Conservation (phyloP, 2,797 vertebrate genomes). For the Acrossocheilus fasciatus region DNA sequence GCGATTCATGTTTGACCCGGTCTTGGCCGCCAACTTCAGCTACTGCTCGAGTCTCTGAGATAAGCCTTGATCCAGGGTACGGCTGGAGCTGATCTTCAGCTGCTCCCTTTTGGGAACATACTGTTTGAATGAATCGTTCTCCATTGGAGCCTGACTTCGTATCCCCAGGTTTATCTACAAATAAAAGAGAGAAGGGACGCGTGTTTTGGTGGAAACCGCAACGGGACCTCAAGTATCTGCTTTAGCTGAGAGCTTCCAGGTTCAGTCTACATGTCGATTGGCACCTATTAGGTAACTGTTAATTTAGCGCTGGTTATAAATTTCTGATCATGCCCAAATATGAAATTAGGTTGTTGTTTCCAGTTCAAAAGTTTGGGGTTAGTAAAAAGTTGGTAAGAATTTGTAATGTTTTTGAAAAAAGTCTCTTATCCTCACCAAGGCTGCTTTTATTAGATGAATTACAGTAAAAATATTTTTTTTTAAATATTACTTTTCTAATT, state of each 20-base stretch:
- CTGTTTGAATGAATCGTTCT: conserved; percentile 34
- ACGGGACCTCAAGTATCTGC: background rate
- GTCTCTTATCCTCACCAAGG: background rate
- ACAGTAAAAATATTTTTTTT: background rate
- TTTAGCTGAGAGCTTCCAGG: background rate
- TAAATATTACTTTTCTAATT: background rate
- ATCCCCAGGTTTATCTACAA: background rate
- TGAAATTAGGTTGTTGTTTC: background rate
- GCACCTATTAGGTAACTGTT: background rate
- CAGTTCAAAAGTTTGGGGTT: background rate
- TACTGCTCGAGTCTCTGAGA: conserved; percentile 43
- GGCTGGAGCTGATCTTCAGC: conserved; percentile 24
- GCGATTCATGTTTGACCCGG: conserved; percentile 13
- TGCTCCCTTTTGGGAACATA: conserved; percentile 8
- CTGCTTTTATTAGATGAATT: background rate
- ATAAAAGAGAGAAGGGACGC: background rate
- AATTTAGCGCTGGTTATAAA: background rate
- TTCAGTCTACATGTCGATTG: background rate
- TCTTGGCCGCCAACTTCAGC: conserved; percentile 31
- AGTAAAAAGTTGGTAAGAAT: background rate
- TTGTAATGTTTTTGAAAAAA: background rate
- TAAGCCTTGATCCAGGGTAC: conserved; percentile 27
- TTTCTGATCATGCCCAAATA: background rate
- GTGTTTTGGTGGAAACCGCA: background rate
- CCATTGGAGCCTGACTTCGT: background rate